Conservation (phyloP, 2,797 vertebrate species). For the Microctenopoma stevenorrisi region DNA sequence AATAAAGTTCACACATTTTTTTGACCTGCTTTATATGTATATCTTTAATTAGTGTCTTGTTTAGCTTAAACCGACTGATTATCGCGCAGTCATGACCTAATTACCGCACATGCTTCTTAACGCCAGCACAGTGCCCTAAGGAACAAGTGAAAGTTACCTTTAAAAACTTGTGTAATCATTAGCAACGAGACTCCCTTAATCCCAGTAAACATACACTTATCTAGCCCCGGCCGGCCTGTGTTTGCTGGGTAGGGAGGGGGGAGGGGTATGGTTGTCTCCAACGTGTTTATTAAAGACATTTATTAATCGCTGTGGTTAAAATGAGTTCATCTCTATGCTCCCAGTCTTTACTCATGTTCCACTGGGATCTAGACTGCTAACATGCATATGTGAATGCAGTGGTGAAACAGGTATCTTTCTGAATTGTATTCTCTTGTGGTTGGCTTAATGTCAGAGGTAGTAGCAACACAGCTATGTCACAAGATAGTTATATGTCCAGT, state of each 20-base stretch:
- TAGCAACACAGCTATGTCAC: slow-evolving; percentile 20
- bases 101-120: slow-evolving; percentile 84
- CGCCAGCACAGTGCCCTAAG: slow-evolving; percentile 80
- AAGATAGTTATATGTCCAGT: slow-evolving; percentile 15
- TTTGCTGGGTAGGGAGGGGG: slow-evolving; percentile 54
- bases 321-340: slow-evolving; percentile 69
- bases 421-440: slow-evolving; percentile 21
- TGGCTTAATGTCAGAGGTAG: slow-evolving; percentile 31
- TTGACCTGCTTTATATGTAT: slow-evolving; percentile 88
- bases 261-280: slow-evolving; percentile 63
- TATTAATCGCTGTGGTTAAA: slow-evolving; percentile 82
- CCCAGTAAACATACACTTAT: slow-evolving; percentile 86
- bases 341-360: slow-evolving; percentile 67
- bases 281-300: slow-evolving; percentile 76
- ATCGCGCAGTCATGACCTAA: slow-evolving; percentile 88
- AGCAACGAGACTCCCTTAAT: slow-evolving; percentile 86
- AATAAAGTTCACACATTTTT: slow-evolving; percentile 83
- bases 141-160: slow-evolving; percentile 88
- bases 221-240: slow-evolving; percentile 70
- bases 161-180: slow-evolving; percentile 90
- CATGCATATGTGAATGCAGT: slow-evolving; percentile 48
- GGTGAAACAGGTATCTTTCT: slow-evolving; percentile 30
- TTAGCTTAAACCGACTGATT: slow-evolving; percentile 83
- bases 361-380: slow-evolving; percentile 59
- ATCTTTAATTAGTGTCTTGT: slow-evolving; percentile 87